Percentiles rank a stretch among this genome's conserved stretches.
Evolutionary conservation across 2,888 invertebrate genomes (phyloP).

Genomic region (Drosophila pseudotakahashii): DNA sequence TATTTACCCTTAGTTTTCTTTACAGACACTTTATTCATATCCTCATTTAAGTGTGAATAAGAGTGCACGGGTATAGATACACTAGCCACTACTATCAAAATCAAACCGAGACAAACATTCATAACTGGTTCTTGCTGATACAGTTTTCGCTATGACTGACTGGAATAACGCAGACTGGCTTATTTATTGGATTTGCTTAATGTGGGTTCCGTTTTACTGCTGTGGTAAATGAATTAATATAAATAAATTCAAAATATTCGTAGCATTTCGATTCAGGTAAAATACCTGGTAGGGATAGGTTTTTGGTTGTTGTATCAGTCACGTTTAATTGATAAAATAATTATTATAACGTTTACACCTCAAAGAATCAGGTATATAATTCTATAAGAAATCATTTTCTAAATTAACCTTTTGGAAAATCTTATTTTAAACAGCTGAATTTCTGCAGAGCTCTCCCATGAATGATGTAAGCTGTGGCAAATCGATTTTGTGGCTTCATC

Average conservation of each 20-base stretch:
- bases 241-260: background rate
- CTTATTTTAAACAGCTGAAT: background rate
- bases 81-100: background rate
- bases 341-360: no score
- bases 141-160: conserved; percentile 3
- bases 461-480: conserved; percentile 42
- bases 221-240: background rate
- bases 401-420: background rate
- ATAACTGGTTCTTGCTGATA: background rate
- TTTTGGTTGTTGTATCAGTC: no score
- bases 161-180: background rate
- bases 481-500: conserved; percentile 48
- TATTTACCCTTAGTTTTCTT: conserved; percentile 8
- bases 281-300: no score
- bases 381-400: background rate
- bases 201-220: background rate
- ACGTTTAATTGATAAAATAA: no score
- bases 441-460: background rate
- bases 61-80: background rate
- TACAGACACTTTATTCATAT: background rate
- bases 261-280: background rate
- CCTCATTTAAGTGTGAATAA: background rate
- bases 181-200: background rate
- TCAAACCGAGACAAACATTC: background rate
- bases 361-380: no score